phyloP scores from a whole-genome alignment of 37 sponge, comb jelly and placozoan genomes.

The Beroe ovata region DNA sequence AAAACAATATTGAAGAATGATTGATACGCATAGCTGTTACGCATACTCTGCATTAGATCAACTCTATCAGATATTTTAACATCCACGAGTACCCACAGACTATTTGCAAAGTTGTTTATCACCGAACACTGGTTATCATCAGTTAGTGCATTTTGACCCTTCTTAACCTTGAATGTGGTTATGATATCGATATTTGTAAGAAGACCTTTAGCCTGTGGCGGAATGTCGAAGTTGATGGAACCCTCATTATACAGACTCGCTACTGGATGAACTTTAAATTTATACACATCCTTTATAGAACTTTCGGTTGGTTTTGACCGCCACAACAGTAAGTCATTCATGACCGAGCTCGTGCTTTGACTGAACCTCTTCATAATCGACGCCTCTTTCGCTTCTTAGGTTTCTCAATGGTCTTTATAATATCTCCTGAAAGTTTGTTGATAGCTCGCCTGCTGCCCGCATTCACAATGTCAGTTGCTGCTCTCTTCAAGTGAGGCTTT shows the following conservation, averaged over 20 bases:
- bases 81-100: conserved; percentile 10
- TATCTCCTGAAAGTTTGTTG: neutral
- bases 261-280: neutral
- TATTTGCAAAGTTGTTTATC: neutral
- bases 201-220: neutral
- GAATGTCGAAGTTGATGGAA: conserved; percentile 1
- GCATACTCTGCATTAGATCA: conserved; percentile 12
- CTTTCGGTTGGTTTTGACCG: neutral
- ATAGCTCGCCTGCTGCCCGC: neutral
- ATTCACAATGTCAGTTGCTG: neutral
- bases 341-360: neutral
- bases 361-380: neutral
- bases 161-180: conserved; percentile 8
- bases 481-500: neutral
- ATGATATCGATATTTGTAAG: neutral
- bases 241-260: neutral
- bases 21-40: conserved; percentile 42
- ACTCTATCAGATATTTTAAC: conserved; percentile 1
- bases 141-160: neutral
- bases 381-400: neutral
- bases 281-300: neutral
- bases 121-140: neutral
- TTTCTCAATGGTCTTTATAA: neutral
- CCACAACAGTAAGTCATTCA: conserved; percentile 1
- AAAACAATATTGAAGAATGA: neutral